phyloP scores from a whole-genome alignment of 1,140 invertebrate species.

The fruit fly (Drosophila melanogaster) region Release_6_plus_ISO1_MT NT_037436.4:16554001-16554500 shows the following conservation, averaged over 20 bases:
- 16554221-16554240: constrained; percentile 64
- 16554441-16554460: background rate
- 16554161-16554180: constrained; percentile 53
- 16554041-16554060: constrained; percentile 48
- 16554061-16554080: constrained; percentile 45
- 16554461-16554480: background rate
- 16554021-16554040: constrained; percentile 19
- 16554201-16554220: constrained; percentile 62
- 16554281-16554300: constrained; percentile 47
- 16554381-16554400: constrained; percentile 73
- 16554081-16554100: constrained; percentile 17
- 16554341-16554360: background rate
- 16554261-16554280: constrained; percentile 16
- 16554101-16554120: background rate
- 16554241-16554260: constrained; percentile 13
- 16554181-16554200: constrained; percentile 60
- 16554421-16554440: constrained; percentile 10
- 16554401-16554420: constrained; percentile 62
- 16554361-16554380: constrained; percentile 9
- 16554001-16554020: constrained; percentile 30
- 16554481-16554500: constrained; percentile 66
- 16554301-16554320: constrained; percentile 67
- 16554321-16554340: constrained; percentile 38
- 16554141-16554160: constrained; percentile 41
- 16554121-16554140: constrained; percentile 20